phyloP scores from a whole-genome alignment of 2,888 invertebrate species.

The Cantharis nigra region DNA sequence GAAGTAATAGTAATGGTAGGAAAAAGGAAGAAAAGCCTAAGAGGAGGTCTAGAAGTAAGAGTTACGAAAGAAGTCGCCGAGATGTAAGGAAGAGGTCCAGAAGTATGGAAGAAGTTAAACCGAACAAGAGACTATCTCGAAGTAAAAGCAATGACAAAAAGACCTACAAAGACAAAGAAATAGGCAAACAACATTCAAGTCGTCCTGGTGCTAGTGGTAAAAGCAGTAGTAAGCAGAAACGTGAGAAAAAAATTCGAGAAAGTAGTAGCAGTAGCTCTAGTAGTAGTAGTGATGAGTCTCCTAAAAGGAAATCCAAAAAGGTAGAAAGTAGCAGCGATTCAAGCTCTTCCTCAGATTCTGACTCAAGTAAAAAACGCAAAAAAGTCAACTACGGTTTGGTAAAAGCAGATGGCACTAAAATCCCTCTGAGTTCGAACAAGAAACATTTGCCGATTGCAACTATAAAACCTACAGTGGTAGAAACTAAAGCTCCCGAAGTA shows the following conservation, averaged over 20 bases:
- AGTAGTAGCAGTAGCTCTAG: not conserved
- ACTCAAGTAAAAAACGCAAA: constrained; percentile 13
- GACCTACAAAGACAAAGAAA: constrained; percentile 2
- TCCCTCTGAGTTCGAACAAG: constrained; percentile 27
- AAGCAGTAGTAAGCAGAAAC: not conserved
- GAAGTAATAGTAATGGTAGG: constrained; percentile 1
- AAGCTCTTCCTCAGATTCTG: constrained; percentile 28
- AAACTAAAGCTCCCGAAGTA: constrained; percentile 5
- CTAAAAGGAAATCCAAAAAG: not conserved
- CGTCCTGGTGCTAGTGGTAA: not conserved
- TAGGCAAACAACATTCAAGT: not conserved
- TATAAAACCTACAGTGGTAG: not conserved
- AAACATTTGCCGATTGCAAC: not conserved
- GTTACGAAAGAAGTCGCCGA: not conserved
- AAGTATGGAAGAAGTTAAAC: not conserved
- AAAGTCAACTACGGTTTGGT: constrained; percentile 53
- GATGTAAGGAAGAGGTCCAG: not conserved
- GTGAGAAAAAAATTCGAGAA: not conserved
- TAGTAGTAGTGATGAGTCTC: not conserved
- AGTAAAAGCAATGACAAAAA: constrained; percentile 3
- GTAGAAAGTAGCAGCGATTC: not conserved
- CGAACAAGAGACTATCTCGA: not conserved
- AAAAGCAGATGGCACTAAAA: constrained; percentile 52
- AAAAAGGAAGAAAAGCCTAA: not conserved
- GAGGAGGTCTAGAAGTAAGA: not conserved